phyloP scores from a whole-genome alignment of 2,888 invertebrate genomes.

The Glaucopsyche alexis region DNA sequence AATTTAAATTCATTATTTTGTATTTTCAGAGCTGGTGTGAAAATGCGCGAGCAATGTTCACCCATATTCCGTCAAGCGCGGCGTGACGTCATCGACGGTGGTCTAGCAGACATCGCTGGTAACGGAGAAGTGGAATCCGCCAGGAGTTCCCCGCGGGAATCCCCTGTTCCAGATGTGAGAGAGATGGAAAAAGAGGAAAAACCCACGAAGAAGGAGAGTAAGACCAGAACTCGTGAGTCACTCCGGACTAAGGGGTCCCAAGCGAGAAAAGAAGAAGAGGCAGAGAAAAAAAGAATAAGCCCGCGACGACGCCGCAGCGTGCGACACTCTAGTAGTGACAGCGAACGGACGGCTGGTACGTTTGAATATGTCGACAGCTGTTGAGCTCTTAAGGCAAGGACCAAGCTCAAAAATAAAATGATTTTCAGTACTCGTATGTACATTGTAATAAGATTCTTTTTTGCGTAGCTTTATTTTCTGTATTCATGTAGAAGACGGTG shows the following conservation, averaged over 20 bases:
- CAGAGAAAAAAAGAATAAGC: conserved; percentile 8
- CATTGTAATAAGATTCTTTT: too few species aligned
- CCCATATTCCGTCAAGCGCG: conserved; percentile 88
- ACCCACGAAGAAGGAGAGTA: conserved; percentile 25
- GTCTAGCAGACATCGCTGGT: conserved; percentile 66
- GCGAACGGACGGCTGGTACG: conserved; percentile 48
- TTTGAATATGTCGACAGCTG: neutral
- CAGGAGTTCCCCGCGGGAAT: conserved; percentile 36
- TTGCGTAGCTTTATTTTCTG: too few species aligned
- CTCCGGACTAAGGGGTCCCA: neutral
- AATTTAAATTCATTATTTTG: too few species aligned
- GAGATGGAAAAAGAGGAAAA: conserved; percentile 2
- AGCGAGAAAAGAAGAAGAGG: neutral
- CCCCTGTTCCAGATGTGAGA: neutral
- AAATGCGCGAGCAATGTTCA: conserved; percentile 93
- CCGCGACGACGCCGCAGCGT: conserved; percentile 36
- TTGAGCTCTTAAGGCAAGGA: neutral
- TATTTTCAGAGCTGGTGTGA: conserved; percentile 86
- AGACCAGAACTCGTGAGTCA: conserved; percentile 26
- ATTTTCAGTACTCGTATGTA: too few species aligned
- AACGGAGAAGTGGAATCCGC: conserved; percentile 44
- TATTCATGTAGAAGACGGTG: too few species aligned
- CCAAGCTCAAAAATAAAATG: too few species aligned
- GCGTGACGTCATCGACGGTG: conserved; percentile 84
- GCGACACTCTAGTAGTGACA: conserved; percentile 46